phyloP scores from a whole-genome alignment of 2,113 vertebrate genomes.

The Eleginops maclovinus region DNA sequence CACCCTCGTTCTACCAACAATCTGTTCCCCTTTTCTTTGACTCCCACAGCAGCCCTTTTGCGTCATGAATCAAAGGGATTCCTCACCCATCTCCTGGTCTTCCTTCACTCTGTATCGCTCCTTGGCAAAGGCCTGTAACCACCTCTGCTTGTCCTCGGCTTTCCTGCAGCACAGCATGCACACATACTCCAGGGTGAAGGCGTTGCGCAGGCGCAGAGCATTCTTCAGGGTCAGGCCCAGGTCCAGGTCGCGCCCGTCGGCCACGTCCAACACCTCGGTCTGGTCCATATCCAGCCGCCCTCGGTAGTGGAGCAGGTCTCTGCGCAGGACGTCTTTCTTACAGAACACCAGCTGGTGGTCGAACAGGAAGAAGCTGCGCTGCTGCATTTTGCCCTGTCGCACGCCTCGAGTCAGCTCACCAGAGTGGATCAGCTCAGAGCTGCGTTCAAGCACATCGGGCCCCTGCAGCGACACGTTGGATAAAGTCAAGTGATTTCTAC shows the following conservation, averaged over 20 bases:
- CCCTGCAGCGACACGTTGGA: conserved; percentile 82
- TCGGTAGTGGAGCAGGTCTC: conserved; percentile 95
- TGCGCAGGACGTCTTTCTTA: conserved; percentile 95
- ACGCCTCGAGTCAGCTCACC: conserved; percentile 91
- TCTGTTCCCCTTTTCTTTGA: conserved; percentile 19
- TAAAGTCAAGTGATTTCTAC: not conserved
- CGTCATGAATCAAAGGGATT: conserved; percentile 25
- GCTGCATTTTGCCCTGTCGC: conserved; percentile 93
- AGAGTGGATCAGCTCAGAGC: conserved; percentile 96
- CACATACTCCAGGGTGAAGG: conserved; percentile 84
- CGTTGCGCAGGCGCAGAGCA: conserved; percentile 89
- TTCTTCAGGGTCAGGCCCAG: conserved; percentile 89
- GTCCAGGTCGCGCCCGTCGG: conserved; percentile 90
- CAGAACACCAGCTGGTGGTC: conserved; percentile 98
- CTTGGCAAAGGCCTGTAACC: conserved; percentile 90
- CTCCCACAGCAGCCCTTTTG: conserved; percentile 33
- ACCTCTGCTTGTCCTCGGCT: conserved; percentile 91
- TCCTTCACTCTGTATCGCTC: conserved; percentile 92
- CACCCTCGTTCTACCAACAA: conserved; percentile 8
- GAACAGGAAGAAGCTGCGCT: conserved; percentile 96
- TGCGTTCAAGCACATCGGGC: conserved; percentile 90
- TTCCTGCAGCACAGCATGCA: conserved; percentile 92
- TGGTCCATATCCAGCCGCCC: conserved; percentile 91
- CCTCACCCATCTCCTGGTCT: conserved; percentile 93
- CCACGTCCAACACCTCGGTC: conserved; percentile 85